These are phyloP conservation scores for Cheirogaleus medius DNA, from an alignment of 2,113 vertebrate genomes.

Conservation along the genomic window DNA sequence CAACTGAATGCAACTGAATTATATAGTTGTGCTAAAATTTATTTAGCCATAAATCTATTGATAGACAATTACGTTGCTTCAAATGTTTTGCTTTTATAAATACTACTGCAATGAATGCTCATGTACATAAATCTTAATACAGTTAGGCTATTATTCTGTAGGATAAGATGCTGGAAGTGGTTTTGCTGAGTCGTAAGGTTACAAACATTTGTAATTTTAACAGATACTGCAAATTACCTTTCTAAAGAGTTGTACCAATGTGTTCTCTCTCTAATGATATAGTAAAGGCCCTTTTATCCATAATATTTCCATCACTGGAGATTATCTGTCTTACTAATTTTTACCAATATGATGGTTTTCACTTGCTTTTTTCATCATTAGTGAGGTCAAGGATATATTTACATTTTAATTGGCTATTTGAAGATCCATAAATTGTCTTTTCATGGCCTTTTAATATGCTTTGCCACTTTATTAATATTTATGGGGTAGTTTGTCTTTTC, in stretches of 20 bases:
- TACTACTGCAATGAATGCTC: background rate
- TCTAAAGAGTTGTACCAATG: background rate
- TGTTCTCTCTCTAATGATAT: background rate
- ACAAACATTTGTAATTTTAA: background rate
- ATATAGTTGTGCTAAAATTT: background rate
- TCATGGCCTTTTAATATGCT: background rate
- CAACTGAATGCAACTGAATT: background rate
- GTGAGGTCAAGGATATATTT: background rate
- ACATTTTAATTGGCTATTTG: conserved; percentile 17
- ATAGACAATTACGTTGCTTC: background rate
- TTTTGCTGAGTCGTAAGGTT: background rate
- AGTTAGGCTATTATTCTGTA: background rate
- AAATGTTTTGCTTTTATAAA: background rate
- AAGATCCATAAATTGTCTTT: conserved; percentile 35
- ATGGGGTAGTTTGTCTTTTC: background rate
- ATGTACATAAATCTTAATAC: background rate
- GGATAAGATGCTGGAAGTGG: background rate
- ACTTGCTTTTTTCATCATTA: conserved; percentile 32
- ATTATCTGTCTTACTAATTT: conserved; percentile 44
- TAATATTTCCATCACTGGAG: background rate
- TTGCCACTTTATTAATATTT: conserved; percentile 12
- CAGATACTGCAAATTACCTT: background rate
- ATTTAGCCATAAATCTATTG: background rate
- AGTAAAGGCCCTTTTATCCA: background rate
- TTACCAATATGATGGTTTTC: conserved; percentile 1